Percentiles rank a stretch among this genome's conserved stretches.
These are phyloP conservation scores for Neolamprologus hecqui DNA, from an alignment of 2,113 vertebrate species.

Conservation along the genomic window DNA sequence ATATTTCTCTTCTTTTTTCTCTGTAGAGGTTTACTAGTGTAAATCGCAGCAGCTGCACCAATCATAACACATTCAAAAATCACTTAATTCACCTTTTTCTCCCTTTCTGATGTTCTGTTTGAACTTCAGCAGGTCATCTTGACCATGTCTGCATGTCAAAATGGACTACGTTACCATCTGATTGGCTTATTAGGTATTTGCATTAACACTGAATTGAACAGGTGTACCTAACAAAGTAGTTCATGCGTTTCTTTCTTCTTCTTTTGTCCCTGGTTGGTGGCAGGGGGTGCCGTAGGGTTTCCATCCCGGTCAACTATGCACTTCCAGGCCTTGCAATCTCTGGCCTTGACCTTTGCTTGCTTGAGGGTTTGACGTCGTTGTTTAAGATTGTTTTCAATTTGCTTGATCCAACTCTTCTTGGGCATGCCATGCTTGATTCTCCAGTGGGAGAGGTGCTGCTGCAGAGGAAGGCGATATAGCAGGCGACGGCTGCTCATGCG, in stretches of 20 bases:
- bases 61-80: not conserved
- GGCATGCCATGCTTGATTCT: not conserved
- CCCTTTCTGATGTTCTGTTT: not conserved
- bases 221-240: not conserved
- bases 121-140: not conserved
- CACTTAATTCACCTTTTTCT: not conserved
- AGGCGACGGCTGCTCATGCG: not conserved
- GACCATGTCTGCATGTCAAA: not conserved
- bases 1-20: not conserved
- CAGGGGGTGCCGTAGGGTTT: not conserved
- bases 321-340: not conserved
- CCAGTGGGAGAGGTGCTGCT: not conserved
- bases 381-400: not conserved
- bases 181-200: not conserved
- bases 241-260: not conserved
- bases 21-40: not conserved
- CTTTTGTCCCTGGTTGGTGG: not conserved
- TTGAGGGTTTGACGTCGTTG: accelerated
- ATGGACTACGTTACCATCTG: not conserved
- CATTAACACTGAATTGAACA: not conserved
- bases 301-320: accelerated
- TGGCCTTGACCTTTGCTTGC: not conserved
- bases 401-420: not conserved
- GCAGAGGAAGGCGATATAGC: not conserved
- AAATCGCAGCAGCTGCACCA: not conserved